These are phyloP conservation scores for Drosophila mettleri DNA, from an alignment of 2,888 invertebrate genomes.

Conservation along the genomic window DNA sequence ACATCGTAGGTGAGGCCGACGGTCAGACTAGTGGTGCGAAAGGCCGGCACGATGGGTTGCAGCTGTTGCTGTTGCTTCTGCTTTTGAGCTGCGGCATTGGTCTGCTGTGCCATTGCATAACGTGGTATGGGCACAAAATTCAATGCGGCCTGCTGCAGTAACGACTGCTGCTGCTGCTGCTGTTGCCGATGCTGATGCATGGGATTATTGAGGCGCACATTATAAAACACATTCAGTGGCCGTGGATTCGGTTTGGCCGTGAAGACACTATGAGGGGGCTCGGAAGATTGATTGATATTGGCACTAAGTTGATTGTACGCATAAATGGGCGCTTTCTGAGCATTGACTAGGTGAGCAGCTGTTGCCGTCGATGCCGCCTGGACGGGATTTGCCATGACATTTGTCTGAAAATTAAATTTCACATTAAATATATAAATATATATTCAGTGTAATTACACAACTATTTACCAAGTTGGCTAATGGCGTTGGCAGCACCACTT, in stretches of 20 bases:
- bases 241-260: conserved; percentile 59
- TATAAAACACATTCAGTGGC: conserved; percentile 61
- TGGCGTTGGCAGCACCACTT: conserved; percentile 35
- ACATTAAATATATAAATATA: not conserved
- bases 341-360: conserved; percentile 29
- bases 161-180: conserved; percentile 14
- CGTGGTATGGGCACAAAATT: conserved; percentile 61
- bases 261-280: conserved; percentile 44
- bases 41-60: conserved; percentile 74
- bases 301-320: conserved; percentile 59
- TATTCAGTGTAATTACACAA: not conserved
- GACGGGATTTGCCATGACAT: conserved; percentile 40
- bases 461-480: conserved; percentile 63
- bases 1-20: conserved; percentile 88
- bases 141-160: conserved; percentile 36
- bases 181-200: conserved; percentile 21
- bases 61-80: conserved; percentile 38
- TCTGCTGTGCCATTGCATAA: conserved; percentile 33
- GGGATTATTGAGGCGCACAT: conserved; percentile 71
- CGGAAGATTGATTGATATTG: conserved; percentile 50
- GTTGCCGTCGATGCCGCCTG: conserved; percentile 21
- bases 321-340: conserved; percentile 38
- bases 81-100: conserved; percentile 35
- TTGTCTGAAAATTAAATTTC: conserved; percentile 50
- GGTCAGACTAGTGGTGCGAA: conserved; percentile 85